A percentile compares a stretch with the other conserved stretches of the same genome.
Evolutionary conservation across 2,797 vertebrate genomes (phyloP).

Genomic region (Peromyscus eremicus): DNA sequence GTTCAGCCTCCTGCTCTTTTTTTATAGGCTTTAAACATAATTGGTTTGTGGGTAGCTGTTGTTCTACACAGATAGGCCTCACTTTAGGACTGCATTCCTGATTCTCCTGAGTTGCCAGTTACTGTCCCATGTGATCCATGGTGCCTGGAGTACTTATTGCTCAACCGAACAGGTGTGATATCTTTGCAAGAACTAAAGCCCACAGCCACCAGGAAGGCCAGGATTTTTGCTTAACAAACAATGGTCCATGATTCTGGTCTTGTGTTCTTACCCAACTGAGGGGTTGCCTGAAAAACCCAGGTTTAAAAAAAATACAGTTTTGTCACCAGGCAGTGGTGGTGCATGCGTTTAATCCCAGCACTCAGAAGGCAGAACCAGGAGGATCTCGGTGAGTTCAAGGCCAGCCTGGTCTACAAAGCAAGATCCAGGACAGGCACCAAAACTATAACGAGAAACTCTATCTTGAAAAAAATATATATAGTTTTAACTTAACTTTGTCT

Average conservation of each 20-base stretch:
- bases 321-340: too few species aligned
- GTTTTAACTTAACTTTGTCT: constrained; percentile 41
- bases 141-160: constrained; percentile 65
- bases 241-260: constrained; percentile 58
- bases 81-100: constrained; percentile 22
- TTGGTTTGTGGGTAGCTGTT: constrained; percentile 18
- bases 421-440: too few species aligned
- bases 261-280: constrained; percentile 61
- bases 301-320: not conserved
- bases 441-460: too few species aligned
- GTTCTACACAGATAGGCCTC: constrained; percentile 16
- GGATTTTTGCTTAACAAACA: constrained; percentile 71
- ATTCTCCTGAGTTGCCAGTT: constrained; percentile 47
- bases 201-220: constrained; percentile 35
- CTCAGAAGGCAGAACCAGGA: too few species aligned
- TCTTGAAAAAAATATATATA: not conserved
- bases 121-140: constrained; percentile 57
- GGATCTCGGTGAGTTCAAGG: too few species aligned
- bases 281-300: constrained; percentile 44
- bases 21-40: not conserved
- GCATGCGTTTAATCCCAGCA: too few species aligned
- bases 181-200: constrained; percentile 32
- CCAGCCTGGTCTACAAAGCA: too few species aligned
- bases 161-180: constrained; percentile 73
- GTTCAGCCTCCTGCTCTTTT: not conserved